phyloP scores from a whole-genome alignment of 2,888 invertebrate genomes.

The Leptothorax acervorum region DNA sequence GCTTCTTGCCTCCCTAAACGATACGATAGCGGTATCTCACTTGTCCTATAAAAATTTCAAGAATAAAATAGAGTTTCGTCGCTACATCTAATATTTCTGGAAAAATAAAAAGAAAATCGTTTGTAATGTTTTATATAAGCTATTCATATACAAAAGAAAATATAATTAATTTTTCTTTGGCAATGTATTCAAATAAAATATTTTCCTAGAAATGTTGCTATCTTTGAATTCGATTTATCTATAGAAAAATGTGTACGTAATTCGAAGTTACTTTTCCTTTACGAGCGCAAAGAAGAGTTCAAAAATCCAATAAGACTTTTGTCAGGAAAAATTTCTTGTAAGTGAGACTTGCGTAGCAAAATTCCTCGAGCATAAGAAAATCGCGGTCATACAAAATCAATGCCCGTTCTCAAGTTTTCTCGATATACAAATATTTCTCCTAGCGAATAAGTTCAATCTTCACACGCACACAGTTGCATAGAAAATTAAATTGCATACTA shows the following conservation, averaged over 20 bases:
- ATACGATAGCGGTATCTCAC: not conserved
- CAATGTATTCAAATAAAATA: not conserved
- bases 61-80: not conserved
- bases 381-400: conserved; percentile 39
- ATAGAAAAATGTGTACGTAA: not conserved
- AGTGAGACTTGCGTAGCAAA: not conserved
- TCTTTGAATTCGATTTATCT: conserved; percentile 7
- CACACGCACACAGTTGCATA: not conserved
- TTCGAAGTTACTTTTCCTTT: conserved; percentile 19
- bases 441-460: not conserved
- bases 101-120: not conserved
- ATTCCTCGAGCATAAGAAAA: conserved; percentile 25
- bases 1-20: not conserved
- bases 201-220: not conserved
- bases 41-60: not conserved
- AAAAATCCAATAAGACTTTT: conserved; percentile 44
- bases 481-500: conserved; percentile 14
- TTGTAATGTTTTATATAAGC: not conserved
- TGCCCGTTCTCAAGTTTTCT: conserved; percentile 9
- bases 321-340: not conserved
- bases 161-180: not conserved
- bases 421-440: conserved; percentile 19
- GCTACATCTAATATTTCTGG: not conserved
- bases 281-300: not conserved
- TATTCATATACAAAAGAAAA: not conserved